Evolutionary conservation across 2,113 vertebrate genomes (phyloP).

Genomic region (Heterotilapia buettikoferi): DNA sequence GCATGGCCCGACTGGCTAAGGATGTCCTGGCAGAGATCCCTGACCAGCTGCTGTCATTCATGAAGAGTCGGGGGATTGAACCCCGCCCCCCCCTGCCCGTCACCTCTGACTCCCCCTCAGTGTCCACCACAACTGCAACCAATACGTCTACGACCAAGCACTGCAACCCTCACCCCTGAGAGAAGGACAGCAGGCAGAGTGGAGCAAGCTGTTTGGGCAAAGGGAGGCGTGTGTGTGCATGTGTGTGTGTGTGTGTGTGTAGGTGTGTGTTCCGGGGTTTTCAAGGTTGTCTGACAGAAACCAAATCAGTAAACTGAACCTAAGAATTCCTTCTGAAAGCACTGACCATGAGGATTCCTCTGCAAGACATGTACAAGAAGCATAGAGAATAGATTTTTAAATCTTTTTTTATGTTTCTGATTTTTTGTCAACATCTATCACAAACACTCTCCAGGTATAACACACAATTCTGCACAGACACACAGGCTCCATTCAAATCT

Average conservation of each 20-base stretch:
- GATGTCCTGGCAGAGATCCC: conserved; percentile 95
- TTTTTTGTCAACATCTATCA: not conserved
- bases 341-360: not conserved
- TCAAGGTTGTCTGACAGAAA: not conserved
- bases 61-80: conserved; percentile 87
- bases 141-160: not conserved
- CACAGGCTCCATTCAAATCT: not conserved
- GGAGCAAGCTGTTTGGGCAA: not conserved
- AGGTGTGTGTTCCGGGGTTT: not conserved
- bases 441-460: not conserved
- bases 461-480: not conserved
- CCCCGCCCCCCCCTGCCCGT: conserved; percentile 66
- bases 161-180: conserved; percentile 11
- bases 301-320: not conserved
- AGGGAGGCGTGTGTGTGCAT: not conserved
- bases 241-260: not conserved
- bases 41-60: conserved; percentile 93
- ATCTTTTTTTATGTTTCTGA: not conserved
- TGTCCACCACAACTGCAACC: not conserved
- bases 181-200: not conserved
- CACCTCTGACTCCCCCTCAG: conserved; percentile 18
- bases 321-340: not conserved
- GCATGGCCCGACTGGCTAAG: conserved; percentile 95
- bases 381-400: not conserved
- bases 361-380: not conserved